Base-by-base conservation (phyloP, 2,888 invertebrate genomes). In the Melanostoma scalare region DNA sequence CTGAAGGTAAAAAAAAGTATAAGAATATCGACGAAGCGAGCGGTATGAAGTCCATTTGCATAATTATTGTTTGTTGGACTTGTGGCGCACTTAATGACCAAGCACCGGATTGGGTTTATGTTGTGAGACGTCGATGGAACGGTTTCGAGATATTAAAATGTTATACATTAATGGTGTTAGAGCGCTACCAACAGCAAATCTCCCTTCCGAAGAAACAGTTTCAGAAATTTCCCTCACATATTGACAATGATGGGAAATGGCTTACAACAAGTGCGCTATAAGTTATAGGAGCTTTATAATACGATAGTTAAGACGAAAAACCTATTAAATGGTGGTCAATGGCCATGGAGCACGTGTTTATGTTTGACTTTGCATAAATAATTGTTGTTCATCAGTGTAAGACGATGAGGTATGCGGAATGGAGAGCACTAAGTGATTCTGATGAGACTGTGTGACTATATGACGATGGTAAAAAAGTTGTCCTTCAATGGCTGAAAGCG, bases 21-120 rank as follows among this genome's bases (percentile, higher is more conserved):
- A 36, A 67, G n/a, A 50, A 50, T 58, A 76, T 81, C 65, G 67
- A 72, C 31, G 55, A 72, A 67, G 67, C 58, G 20, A 36, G 38
- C 55, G 55, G 40, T 44, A 53, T 31, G 52, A 60, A 60, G 74
- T 69, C 60, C 67, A 84, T 84, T 84, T 84, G 84, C 84, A 84
- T 84, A 84, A 84, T 84, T 84, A 84, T 84, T 75, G 79, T 84
- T 84, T 84, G 84, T 75, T 79, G 74, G 84, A 74, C 74, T 84
- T 84, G 84, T 84, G 84, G 84, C 84, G 84, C 74, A 84, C 84
- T 84, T 84, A 84, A 84, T 84, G 84, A 79, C 76, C 79, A 79
- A 55, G 79, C 84, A 84, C 79, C 84, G 79, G 69, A 79, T 79
- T 84, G 84, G 69, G 71, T 84, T 84, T 84, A 84, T 84, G 84